These are phyloP conservation scores for Spheniscus humboldti DNA, from an alignment of 2,797 vertebrate genomes.

Conservation along the genomic window DNA sequence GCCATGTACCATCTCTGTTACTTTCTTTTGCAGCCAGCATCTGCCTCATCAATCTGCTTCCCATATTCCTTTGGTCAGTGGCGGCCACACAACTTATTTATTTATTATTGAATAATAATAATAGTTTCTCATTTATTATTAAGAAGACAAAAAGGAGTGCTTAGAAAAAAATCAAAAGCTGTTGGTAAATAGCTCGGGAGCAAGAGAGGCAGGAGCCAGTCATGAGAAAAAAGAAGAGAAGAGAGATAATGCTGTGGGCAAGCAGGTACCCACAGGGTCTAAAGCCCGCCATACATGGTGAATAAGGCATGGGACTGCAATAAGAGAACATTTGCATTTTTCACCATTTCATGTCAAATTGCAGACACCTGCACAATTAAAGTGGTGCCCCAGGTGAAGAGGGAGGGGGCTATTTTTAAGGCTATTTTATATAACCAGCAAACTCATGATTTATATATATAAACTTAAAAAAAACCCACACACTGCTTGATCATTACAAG, in stretches of 20 bases:
- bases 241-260: neutral
- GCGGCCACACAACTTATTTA: neutral
- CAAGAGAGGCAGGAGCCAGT: neutral
- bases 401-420: neutral
- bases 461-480: neutral
- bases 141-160: neutral
- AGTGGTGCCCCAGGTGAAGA: neutral
- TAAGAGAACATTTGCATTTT: neutral
- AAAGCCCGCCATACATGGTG: fast-evolving
- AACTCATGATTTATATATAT: neutral
- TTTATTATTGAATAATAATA: neutral
- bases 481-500: neutral
- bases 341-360: neutral
- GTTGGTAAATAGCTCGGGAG: neutral
- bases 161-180: neutral
- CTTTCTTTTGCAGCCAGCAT: neutral
- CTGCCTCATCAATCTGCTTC: neutral
- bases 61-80: neutral
- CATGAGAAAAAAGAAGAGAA: neutral
- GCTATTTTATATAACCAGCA: neutral
- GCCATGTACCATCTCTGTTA: fast-evolving
- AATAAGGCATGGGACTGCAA: fast-evolving
- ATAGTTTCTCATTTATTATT: neutral
- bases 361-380: neutral
- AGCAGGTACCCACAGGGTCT: neutral